Percentiles rank a stretch among this genome's conserved stretches.
These are phyloP conservation scores for Anoncus sp. DNA, from an alignment of 2,888 invertebrate species.

Conservation along the genomic window DNA sequence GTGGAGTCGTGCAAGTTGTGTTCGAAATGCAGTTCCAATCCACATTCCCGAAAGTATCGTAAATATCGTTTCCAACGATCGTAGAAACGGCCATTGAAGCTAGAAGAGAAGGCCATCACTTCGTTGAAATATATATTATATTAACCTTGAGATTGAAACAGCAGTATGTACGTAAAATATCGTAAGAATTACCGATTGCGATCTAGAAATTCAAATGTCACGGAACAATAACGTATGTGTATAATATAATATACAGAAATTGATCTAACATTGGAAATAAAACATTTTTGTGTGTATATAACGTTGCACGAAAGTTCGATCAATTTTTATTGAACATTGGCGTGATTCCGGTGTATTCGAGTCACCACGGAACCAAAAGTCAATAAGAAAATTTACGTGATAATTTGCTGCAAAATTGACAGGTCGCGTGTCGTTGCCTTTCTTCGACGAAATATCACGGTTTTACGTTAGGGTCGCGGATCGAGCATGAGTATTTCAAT, in stretches of 20 bases:
- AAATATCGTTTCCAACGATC: neutral
- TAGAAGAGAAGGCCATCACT: neutral
- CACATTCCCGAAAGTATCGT: conserved; percentile 4
- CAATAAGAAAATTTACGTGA: conserved; percentile 19
- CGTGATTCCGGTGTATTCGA: conserved; percentile 37
- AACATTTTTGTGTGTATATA: neutral
- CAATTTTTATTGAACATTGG: conserved; percentile 51
- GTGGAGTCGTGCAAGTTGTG: conserved; percentile 63
- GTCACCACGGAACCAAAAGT: conserved; percentile 9
- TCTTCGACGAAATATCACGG: conserved; percentile 15
- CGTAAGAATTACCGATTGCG: neutral
- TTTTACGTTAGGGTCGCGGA: conserved; percentile 18
- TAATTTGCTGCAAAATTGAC: conserved; percentile 50
- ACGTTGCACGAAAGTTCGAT: conserved; percentile 18
- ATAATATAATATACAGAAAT: neutral
- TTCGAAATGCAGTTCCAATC: conserved; percentile 62
- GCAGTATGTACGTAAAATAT: too few relatives aligned
- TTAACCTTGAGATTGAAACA: neutral
- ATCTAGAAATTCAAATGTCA: neutral
- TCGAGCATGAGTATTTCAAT: neutral
- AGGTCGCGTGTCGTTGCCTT: conserved; percentile 47
- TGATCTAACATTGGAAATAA: neutral
- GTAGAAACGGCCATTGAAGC: neutral
- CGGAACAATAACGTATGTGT: neutral
- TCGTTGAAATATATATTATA: neutral